These are phyloP conservation scores for Amphipoea oculea DNA, from an alignment of 2,888 invertebrate species.

Conservation along the genomic window DNA sequence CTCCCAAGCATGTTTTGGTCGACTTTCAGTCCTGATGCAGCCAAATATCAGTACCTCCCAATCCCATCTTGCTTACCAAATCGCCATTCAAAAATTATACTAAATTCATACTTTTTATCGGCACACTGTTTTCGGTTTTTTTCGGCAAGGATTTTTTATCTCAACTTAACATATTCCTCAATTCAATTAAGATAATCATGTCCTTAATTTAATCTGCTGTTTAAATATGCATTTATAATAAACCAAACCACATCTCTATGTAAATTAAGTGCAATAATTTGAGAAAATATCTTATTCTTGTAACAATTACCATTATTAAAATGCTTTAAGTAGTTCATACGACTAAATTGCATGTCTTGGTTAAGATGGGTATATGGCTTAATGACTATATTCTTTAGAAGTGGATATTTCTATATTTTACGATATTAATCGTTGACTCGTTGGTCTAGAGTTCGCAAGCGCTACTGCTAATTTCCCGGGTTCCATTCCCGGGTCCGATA, in stretches of 20 bases:
- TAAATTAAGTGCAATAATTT: constrained; percentile 18
- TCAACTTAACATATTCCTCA: constrained; percentile 1
- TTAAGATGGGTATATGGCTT: neutral
- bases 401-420: neutral
- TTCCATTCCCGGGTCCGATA: neutral
- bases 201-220: constrained; percentile 22
- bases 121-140: neutral
- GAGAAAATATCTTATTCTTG: constrained; percentile 6
- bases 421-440: neutral
- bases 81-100: neutral
- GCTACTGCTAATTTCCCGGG: neutral
- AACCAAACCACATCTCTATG: constrained; percentile 2
- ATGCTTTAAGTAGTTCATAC: neutral
- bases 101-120: constrained; percentile 12
- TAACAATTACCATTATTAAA: neutral
- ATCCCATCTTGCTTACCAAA: constrained; percentile 8
- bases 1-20: neutral
- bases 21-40: neutral
- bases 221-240: constrained; percentile 48
- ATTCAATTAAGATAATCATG: constrained; percentile 26
- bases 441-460: neutral
- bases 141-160: constrained; percentile 16
- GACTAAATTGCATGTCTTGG: constrained; percentile 6
- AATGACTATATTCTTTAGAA: neutral
- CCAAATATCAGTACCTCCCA: neutral